Base-by-base conservation (phyloP, 2,113 vertebrate species). In the human region DNA sequence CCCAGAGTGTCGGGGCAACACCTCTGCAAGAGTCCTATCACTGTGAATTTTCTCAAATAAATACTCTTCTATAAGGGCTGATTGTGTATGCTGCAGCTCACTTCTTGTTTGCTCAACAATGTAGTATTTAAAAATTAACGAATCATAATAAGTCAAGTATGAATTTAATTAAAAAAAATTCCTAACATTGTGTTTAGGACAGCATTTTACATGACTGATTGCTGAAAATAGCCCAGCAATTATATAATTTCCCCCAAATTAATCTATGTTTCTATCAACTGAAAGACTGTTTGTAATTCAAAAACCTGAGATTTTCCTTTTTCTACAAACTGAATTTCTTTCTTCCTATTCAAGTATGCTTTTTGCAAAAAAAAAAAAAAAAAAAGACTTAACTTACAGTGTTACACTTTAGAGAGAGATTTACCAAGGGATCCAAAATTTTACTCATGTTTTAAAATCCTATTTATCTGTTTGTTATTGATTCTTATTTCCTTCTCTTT, bases 401-500 rank as follows among this genome's bases (percentile, higher is more conserved):
- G 6, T 38, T 87, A 90, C 93, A 64, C 4, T 93, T 76, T 82
- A 3, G n/a, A 52, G 10, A 73, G 30, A 40, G n/a, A 87, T 85
- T 73, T 68, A 87, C 12, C 7, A 61, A 83, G n/a, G 12, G 25
- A 48, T 59, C n/a, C 75, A 79, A 88, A 88, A 50, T 66, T 27
- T 66, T 70, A 85, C 27, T 2, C 10, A 3, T 68, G 22, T 85
- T 30, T 96, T 78, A 90, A 95, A 97, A 43, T 70, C 18, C 18
- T 80, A 14, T 64, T 70, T 92, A 70, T 38, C 17, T 80, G 23
- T 80, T 43, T 18, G 27, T 76, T 80, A 78, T 48, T 82, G 40
- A 57, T 89, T 80, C 50, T 92, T 30, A 90, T 97, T 96, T 95
- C 59, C 25, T 94, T 55, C 59, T 73, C 93, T 73, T 85, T 96